These are phyloP conservation scores for Corythucha ciliata DNA, from an alignment of 2,888 invertebrate genomes.

Conservation along the genomic window DNA sequence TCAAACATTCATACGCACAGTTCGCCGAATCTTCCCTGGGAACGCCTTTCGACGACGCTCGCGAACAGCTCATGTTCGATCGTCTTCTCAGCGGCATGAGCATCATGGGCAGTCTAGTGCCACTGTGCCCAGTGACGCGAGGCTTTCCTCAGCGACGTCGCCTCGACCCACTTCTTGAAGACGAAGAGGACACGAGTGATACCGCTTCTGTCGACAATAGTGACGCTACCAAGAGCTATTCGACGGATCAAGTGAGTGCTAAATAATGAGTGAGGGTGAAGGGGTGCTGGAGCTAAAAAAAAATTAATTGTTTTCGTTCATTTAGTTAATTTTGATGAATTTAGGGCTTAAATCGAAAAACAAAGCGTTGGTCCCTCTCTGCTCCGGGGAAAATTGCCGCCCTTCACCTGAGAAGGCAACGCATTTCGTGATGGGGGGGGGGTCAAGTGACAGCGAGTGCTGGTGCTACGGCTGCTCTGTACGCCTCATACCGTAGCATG, in stretches of 20 bases:
- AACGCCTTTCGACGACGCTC: conserved; percentile 50
- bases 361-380: too few species aligned
- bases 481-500: too few species aligned
- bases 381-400: too few species aligned
- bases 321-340: too few species aligned
- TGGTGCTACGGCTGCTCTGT: too few species aligned
- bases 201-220: conserved; percentile 42
- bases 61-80: conserved; percentile 74
- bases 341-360: too few species aligned
- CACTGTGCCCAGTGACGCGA: conserved; percentile 27
- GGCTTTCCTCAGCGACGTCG: conserved; percentile 63
- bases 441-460: too few species aligned
- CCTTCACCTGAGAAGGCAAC: too few species aligned
- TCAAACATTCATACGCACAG: conserved; percentile 8
- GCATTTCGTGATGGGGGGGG: too few species aligned
- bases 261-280: too few species aligned
- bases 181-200: conserved; percentile 54
- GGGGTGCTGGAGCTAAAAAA: too few species aligned
- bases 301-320: too few species aligned
- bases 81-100: conserved; percentile 47
- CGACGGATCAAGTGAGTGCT: conserved; percentile 36
- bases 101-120: conserved; percentile 29
- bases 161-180: conserved; percentile 68
- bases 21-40: conserved; percentile 24
- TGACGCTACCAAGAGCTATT: conserved; percentile 38